Evolutionary conservation across 2,888 invertebrate genomes (phyloP), one percentile per base, ranked within the genome.

Genomic region (Lithophane leautieri): DNA sequence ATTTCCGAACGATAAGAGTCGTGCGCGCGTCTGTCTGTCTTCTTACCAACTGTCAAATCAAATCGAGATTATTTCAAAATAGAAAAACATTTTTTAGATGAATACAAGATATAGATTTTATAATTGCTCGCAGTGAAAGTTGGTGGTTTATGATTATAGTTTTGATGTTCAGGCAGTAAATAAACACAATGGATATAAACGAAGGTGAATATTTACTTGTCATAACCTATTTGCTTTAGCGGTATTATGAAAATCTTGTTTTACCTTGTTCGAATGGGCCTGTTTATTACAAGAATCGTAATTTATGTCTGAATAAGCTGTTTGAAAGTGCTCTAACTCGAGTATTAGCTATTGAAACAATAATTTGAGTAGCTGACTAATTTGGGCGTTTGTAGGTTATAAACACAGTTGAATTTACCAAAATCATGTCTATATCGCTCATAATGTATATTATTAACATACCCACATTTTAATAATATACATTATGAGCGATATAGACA

Each of bases 171-270:
- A 68, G 54, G 28, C 28, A 44, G 52, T 81, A 83, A 87, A 66
- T 47, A 60, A 66, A 22, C 65, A 78, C 42, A 68, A 95, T 95
- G 95, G 95, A 95, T 86, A 91, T 95, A 78, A 94, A 92, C 84
- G 95, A 95, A 94, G 95, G 95, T 95, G 90, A 91, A 78, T 83
- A 77, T 74, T 73, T 11, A 47, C 25, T 60, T 75, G 47, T 67
- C 40, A 70, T 89, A 89, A 89, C 92, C 88, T 89, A 82, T 76
- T 74, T 70, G 70, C 44, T 71, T 14, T 89, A 88, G 90, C 90
- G 90, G 89, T 80, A 72, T 79, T 69, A 12, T 28, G 22, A 66
- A 42, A 66, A 61, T 69, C 12, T 14, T 54, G 50, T 52, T 63
- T 56, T 61, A 6, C 11, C 22, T 19, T 50, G 16, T 61, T 44